A percentile compares a stretch with the other conserved stretches of the same genome.
These are phyloP conservation scores for Lemur catta DNA, from an alignment of 2,797 vertebrate genomes.

Conservation along the genomic window DNA sequence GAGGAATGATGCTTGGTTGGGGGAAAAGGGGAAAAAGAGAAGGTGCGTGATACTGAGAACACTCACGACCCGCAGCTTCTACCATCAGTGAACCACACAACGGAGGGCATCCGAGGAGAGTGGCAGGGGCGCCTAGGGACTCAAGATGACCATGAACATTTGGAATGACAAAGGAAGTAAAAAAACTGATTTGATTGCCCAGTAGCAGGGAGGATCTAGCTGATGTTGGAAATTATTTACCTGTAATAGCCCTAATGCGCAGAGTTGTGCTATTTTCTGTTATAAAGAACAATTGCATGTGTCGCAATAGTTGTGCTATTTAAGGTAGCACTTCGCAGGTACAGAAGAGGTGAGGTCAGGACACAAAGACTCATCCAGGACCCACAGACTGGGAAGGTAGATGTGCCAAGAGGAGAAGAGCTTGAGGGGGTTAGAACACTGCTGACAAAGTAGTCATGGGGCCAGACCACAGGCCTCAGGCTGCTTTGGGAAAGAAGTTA, in stretches of 20 bases:
- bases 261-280: not conserved
- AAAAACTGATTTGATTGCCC: not conserved
- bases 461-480: not conserved
- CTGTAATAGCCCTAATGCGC: not conserved
- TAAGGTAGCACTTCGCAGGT: not conserved
- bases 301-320: not conserved
- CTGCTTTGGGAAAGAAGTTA: not conserved
- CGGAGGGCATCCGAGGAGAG: not conserved
- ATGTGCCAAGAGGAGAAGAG: too few species aligned
- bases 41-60: not conserved
- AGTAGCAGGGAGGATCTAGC: not conserved
- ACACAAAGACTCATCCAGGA: not conserved
- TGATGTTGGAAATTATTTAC: not conserved
- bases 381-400: not conserved
- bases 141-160: not conserved
- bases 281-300: not conserved
- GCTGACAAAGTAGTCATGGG: not conserved
- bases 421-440: not conserved
- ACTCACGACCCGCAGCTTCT: not conserved
- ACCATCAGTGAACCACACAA: rapidly evolving
- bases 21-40: not conserved
- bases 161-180: not conserved
- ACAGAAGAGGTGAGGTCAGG: not conserved
- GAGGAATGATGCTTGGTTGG: not conserved
- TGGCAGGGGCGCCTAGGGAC: not conserved